Evolutionary conservation across 2,113 vertebrate species (phyloP).

Genomic region (Myotis lucifugus): DNA sequence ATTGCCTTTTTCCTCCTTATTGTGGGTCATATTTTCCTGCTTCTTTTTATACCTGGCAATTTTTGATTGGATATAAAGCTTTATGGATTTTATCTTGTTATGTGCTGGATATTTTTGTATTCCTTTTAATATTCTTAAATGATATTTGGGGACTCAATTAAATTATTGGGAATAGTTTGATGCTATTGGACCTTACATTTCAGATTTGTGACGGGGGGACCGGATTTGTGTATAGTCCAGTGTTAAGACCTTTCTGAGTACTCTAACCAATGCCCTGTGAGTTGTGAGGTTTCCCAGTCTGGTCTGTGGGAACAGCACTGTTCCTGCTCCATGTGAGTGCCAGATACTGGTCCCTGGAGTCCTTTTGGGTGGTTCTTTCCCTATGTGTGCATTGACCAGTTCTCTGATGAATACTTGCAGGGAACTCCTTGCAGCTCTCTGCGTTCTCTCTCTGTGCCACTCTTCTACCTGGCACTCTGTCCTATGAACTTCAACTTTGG

Average conservation of each 20-base stretch:
- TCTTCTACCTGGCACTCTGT: neutral
- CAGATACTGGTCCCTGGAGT: neutral
- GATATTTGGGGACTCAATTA: neutral
- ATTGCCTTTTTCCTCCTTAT: neutral
- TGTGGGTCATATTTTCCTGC: neutral
- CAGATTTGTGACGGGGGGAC: neutral
- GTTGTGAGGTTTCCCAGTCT: neutral
- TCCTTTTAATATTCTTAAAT: constrained; percentile 16
- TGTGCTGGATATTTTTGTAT: neutral
- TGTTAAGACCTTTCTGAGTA: neutral
- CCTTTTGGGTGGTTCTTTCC: neutral
- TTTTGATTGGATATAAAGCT: neutral
- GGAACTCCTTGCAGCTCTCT: neutral
- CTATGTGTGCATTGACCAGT: neutral
- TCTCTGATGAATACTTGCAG: neutral
- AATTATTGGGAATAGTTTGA: neutral
- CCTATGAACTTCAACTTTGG: neutral
- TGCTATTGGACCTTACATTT: neutral
- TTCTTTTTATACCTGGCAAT: neutral
- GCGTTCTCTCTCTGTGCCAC: neutral
- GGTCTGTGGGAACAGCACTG: neutral
- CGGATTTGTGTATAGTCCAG: neutral
- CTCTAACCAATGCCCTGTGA: neutral
- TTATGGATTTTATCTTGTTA: neutral
- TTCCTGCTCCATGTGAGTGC: neutral